phyloP scores from a whole-genome alignment of 2,797 vertebrate genomes.

The Philypnodon macrostomus region DNA sequence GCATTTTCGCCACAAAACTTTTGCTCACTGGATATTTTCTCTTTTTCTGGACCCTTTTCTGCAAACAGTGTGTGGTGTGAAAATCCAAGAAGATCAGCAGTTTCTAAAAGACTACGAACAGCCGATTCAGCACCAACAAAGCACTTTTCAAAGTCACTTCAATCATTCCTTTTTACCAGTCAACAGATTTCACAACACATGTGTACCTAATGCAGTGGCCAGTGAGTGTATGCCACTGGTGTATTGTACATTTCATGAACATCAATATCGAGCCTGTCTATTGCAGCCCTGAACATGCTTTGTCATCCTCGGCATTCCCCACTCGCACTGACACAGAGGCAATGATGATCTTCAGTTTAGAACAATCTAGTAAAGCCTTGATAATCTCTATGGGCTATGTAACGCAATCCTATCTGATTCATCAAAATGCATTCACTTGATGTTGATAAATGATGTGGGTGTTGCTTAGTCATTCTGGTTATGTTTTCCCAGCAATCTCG shows the following conservation, averaged over 20 bases:
- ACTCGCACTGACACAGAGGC: constrained; percentile 8
- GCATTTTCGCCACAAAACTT: no score
- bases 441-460: background rate
- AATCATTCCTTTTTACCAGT: no score
- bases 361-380: constrained; percentile 48
- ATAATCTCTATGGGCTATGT: constrained; percentile 34
- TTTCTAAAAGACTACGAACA: no score
- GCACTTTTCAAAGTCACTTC: no score
- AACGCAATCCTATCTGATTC: constrained; percentile 25
- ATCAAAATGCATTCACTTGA: constrained; percentile 6
- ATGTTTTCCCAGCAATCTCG: background rate
- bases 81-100: no score
- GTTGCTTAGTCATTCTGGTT: background rate
- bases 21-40: no score
- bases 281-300: background rate
- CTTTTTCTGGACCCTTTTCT: no score
- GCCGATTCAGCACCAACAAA: no score
- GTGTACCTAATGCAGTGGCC: no score
- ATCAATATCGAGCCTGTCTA: background rate
- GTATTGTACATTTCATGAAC: background rate
- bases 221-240: no score
- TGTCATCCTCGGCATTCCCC: constrained; percentile 3
- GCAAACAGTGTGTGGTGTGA: no score
- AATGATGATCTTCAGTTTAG: constrained; percentile 16
- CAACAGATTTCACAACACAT: no score